phyloP scores from a whole-genome alignment of 2,888 invertebrate genomes.

The Camptogramma bilineatum region DNA sequence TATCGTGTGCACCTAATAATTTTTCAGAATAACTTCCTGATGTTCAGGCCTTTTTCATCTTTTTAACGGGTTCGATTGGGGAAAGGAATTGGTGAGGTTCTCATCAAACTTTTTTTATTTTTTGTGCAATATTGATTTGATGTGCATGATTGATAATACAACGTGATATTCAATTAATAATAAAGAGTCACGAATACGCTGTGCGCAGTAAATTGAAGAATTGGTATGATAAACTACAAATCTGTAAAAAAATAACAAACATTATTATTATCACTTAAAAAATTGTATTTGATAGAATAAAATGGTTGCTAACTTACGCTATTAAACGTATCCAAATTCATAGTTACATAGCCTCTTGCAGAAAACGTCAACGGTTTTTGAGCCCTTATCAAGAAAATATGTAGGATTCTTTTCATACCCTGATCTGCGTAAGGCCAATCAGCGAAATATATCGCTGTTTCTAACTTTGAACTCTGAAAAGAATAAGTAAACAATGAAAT shows the following conservation, averaged over 20 bases:
- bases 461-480: conserved; percentile 66
- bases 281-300: neutral
- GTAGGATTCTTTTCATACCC: conserved; percentile 60
- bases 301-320: conserved; percentile 56
- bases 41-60: conserved; percentile 6
- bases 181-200: conserved; percentile 49
- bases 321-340: conserved; percentile 73
- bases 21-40: conserved; percentile 45
- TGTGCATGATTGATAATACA: neutral
- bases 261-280: neutral
- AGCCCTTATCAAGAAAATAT: conserved; percentile 64
- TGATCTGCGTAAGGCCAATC: conserved; percentile 68
- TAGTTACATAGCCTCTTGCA: conserved; percentile 67
- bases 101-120: neutral
- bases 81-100: neutral
- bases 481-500: conserved; percentile 2
- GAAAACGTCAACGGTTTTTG: conserved; percentile 70
- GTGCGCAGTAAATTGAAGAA: conserved; percentile 73
- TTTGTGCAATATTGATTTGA: neutral
- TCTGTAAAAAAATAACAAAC: conserved; percentile 59
- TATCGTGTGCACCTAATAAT: conserved; percentile 55
- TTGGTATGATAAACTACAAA: conserved; percentile 73
- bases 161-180: neutral
- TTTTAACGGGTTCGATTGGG: conserved; percentile 7
- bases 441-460: conserved; percentile 63